phyloP scores from a whole-genome alignment of 1,140 invertebrate genomes.

The fruit fly (Drosophila melanogaster) region Release_6_plus_ISO1_MT NT_037436.4:1002001-1002500 shows the following conservation, averaged over 20 bases:
- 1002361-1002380: no score
- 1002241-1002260: no score
- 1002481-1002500: constrained; percentile 26
- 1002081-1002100: constrained; percentile 33
- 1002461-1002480: not conserved
- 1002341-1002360: no score
- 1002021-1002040: constrained; percentile 25
- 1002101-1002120: constrained; percentile 21
- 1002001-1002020: constrained; percentile 27
- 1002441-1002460: not conserved
- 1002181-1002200: not conserved
- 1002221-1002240: no score
- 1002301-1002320: no score
- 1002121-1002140: not conserved
- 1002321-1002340: no score
- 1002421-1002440: not conserved
- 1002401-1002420: not conserved
- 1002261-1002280: no score
- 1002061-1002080: constrained; percentile 31
- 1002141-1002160: not conserved
- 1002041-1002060: constrained; percentile 28
- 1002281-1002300: no score
- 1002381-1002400: not conserved
- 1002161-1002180: not conserved
- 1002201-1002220: no score